Conservation (phyloP, 2,888 invertebrate species). For the Aphidius colemani region DNA sequence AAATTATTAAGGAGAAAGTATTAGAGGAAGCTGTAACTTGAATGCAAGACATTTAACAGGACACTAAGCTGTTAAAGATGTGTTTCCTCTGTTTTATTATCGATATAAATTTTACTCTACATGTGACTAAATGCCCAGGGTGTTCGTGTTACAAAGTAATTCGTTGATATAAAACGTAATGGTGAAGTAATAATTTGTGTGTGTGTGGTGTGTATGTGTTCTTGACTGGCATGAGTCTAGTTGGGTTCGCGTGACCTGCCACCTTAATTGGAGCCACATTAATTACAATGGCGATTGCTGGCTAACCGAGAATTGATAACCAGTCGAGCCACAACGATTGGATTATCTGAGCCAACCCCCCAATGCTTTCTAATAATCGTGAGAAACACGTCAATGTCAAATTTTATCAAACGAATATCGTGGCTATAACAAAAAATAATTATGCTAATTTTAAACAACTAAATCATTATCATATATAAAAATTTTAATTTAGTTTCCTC, state of each 20-base stretch:
- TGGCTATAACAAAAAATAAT: too few species aligned
- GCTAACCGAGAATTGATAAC: slow-evolving; percentile 43
- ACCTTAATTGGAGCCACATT: slow-evolving; percentile 48
- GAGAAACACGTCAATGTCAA: too few species aligned
- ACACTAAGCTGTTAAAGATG: too few species aligned
- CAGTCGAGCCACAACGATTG: slow-evolving; percentile 33
- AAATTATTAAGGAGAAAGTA: too few species aligned
- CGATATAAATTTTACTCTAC: not conserved
- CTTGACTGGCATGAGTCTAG: slow-evolving; percentile 22
- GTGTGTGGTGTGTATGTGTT: not conserved
- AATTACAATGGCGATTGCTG: slow-evolving; percentile 49
- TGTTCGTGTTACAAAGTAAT: slow-evolving; percentile 8
- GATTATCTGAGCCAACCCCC: slow-evolving; percentile 11
- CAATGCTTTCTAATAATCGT: too few species aligned
- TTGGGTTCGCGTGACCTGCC: slow-evolving; percentile 16
- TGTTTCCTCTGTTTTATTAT: not conserved
- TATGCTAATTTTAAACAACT: too few species aligned
- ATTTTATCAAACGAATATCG: too few species aligned
- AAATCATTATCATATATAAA: too few species aligned
- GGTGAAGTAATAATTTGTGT: slow-evolving; percentile 1
- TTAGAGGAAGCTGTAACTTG: too few species aligned
- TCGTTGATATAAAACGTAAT: not conserved
- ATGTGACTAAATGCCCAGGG: not conserved
- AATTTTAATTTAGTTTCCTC: too few species aligned
- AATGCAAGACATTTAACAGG: too few species aligned